Conservation (phyloP, 2,113 vertebrate genomes). For the Zootoca vivipara region DNA sequence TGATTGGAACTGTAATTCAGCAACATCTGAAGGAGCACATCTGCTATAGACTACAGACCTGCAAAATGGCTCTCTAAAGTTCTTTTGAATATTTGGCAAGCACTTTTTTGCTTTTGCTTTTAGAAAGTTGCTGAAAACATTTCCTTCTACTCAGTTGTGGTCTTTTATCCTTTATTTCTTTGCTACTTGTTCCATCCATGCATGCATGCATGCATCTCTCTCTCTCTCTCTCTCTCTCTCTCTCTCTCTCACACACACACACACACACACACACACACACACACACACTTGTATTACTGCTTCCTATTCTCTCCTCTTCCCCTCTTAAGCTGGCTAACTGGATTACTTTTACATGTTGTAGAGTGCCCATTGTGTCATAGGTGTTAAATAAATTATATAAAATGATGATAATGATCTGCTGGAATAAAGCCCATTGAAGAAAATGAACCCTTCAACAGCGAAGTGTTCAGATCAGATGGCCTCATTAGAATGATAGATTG, state of each 20-base stretch:
- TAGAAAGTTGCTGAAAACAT: background rate
- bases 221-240: too few relatives aligned
- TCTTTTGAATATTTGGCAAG: background rate
- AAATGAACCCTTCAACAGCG: background rate
- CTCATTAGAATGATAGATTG: slow-evolving; percentile 33
- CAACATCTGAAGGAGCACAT: too few relatives aligned
- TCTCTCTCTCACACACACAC: too few relatives aligned
- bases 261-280: too few relatives aligned
- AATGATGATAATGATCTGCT: background rate
- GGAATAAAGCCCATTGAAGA: background rate
- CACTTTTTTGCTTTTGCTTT: background rate
- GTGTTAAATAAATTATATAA: background rate
- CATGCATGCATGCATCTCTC: background rate
- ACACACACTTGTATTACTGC: background rate
- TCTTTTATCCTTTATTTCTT: background rate
- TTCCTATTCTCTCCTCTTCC: background rate
- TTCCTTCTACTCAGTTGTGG: too few relatives aligned
- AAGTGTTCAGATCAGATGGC: slow-evolving; percentile 7
- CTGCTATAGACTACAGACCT: background rate
- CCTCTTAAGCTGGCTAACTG: background rate
- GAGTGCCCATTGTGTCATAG: background rate
- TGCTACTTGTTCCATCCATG: background rate
- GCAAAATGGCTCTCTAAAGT: background rate
- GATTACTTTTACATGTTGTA: background rate
- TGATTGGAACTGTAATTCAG: too few relatives aligned